Percentiles rank a stretch among this genome's conserved stretches.
Conservation (phyloP, 2,797 vertebrate genomes). For the Hybognathus amarus region DNA sequence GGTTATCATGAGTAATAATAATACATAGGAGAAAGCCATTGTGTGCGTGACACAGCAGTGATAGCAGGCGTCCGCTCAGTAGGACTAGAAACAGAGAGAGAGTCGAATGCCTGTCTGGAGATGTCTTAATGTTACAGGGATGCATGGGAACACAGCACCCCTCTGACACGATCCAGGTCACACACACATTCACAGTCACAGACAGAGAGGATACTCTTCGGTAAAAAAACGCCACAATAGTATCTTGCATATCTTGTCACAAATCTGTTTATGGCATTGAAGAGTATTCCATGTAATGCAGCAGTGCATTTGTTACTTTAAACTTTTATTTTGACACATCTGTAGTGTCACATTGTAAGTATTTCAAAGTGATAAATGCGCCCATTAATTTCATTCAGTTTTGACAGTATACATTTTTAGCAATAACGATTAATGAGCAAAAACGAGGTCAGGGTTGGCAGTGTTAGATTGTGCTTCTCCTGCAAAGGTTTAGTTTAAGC, state of each 20-base stretch:
- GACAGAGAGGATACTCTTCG: not conserved
- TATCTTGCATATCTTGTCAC: conserved; percentile 1
- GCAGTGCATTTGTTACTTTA: not conserved
- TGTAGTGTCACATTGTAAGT: not conserved
- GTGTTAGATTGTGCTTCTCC: too few species aligned
- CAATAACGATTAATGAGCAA: too few species aligned
- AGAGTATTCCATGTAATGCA: conserved; percentile 15
- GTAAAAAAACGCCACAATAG: not conserved
- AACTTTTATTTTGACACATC: conserved; percentile 15
- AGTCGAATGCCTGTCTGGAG: conserved; percentile 16
- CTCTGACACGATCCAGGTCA: not conserved
- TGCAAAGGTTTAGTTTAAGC: not conserved
- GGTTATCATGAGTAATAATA: conserved; percentile 18
- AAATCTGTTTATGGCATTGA: not conserved
- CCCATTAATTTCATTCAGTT: not conserved
- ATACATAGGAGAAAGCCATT: conserved; percentile 7
- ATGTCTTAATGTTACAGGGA: conserved; percentile 25
- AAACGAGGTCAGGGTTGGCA: not conserved
- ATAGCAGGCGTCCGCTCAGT: conserved; percentile 15
- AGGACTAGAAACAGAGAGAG: conserved; percentile 37
- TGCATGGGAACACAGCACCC: conserved; percentile 16
- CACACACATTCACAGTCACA: not conserved
- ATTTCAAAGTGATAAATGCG: not conserved
- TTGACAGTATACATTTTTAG: not conserved
- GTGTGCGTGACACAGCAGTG: conserved; percentile 23